Base-by-base conservation (phyloP, 2,113 vertebrate genomes). In the Aegotheles bennettii region DNA sequence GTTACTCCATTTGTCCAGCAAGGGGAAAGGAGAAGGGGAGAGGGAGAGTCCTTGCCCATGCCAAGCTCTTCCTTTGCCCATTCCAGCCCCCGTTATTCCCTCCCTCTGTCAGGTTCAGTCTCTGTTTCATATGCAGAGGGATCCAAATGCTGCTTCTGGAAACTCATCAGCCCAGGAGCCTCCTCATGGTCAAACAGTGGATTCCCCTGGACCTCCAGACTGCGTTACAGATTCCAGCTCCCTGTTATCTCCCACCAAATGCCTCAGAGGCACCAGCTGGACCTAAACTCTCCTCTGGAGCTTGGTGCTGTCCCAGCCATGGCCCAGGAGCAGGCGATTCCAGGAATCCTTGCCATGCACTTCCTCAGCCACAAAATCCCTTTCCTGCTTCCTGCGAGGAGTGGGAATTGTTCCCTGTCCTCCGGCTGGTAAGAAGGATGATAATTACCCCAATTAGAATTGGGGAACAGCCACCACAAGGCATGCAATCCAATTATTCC, bases 391-490 rank as follows among this genome's bases (percentile, higher is more conserved):
- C 87, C 93, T 94, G 89, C 65, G 31, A 71, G 75, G 93, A 95
- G 82, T 51, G 83, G 70, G 87, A 95, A 92, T 91, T 63, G 59
- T 84, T 89, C 73, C 87, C 95, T 76, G 67, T 84, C 85, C 93
- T 96, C 90, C 20, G 19, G 50, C 89, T 76, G 83, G 67, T 75
- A 71, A 93, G 92, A 87, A 56, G 81, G 82, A 73, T 59, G 92
- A 84, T 96, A 96, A 95, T 96, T 92, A 89, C 90, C 87, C 84
- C 73, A 95, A 92, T 95, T 97, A n/a, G n/a, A n/a, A n/a, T n/a
- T n/a, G n/a, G n/a, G n/a, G n/a, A n/a, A n/a, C 57, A 90, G 70
- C 59, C 74, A 56, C 90, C 56, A 14, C 4, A 69, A 96, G 78
- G 81, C 79, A 77, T 67, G 35, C 80, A 79, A 63, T 78, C 88